phyloP scores from a whole-genome alignment of 2,797 vertebrate genomes.

The Enteromius mattozi region DNA sequence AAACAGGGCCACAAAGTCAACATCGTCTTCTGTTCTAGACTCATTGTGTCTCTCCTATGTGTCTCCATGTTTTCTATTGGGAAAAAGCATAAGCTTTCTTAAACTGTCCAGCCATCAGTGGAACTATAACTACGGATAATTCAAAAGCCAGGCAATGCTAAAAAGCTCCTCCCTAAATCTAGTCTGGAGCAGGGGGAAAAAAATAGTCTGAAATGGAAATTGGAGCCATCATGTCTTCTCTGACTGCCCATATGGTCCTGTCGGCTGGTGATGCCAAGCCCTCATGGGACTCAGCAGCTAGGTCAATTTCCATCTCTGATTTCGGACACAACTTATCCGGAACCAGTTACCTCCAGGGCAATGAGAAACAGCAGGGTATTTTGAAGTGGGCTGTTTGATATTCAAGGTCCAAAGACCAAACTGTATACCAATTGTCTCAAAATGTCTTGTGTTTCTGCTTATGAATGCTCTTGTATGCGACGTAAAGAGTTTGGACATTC shows the following conservation, averaged over 20 bases:
- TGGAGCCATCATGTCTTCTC: slow-evolving; percentile 62
- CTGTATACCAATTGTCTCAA: slow-evolving; percentile 66
- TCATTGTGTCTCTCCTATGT: neutral
- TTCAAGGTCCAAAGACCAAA: slow-evolving; percentile 41
- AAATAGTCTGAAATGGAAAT: slow-evolving; percentile 57
- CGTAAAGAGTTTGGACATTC: slow-evolving; percentile 34
- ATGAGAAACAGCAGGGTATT: slow-evolving; percentile 48
- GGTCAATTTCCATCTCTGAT: slow-evolving; percentile 67
- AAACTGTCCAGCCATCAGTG: slow-evolving; percentile 15
- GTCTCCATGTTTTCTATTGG: neutral
- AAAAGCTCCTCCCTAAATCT: slow-evolving; percentile 29
- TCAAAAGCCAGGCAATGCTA: slow-evolving; percentile 18
- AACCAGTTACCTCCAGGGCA: slow-evolving; percentile 69
- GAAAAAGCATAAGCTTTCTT: slow-evolving; percentile 43
- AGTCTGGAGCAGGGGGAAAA: slow-evolving; percentile 26
- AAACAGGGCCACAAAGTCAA: slow-evolving; percentile 53
- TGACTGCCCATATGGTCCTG: slow-evolving; percentile 65
- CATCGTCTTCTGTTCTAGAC: slow-evolving; percentile 11
- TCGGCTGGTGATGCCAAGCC: slow-evolving; percentile 66
- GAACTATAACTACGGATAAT: slow-evolving; percentile 20
- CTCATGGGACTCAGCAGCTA: slow-evolving; percentile 69
- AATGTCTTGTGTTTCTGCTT: slow-evolving; percentile 71
- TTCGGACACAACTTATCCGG: slow-evolving; percentile 68
- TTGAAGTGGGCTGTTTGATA: slow-evolving; percentile 45
- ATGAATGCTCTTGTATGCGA: slow-evolving; percentile 63